Evolutionary conservation across 2,888 invertebrate genomes (phyloP).

Genomic region (Nudaria mundana): DNA sequence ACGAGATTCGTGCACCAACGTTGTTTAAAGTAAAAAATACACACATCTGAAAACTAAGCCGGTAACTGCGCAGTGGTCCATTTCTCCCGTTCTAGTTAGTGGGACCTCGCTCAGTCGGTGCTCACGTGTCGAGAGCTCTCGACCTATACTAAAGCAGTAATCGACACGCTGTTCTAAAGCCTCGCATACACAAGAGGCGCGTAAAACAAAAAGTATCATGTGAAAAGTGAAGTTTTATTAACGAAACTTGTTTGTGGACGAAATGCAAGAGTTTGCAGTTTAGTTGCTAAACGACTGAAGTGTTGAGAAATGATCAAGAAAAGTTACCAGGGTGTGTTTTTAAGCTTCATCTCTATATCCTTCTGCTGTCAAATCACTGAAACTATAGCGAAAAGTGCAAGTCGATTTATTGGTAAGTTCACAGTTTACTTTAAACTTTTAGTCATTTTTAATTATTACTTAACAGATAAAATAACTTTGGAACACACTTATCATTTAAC

Average conservation of each 20-base stretch:
- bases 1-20: constrained; percentile 44
- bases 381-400: constrained; percentile 74
- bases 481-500: no score
- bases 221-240: constrained; percentile 27
- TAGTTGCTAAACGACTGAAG: constrained; percentile 33
- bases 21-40: constrained; percentile 53
- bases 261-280: constrained; percentile 32
- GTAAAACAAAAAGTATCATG: constrained; percentile 17
- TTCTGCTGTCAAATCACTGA: constrained; percentile 75
- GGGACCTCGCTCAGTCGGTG: constrained; percentile 55
- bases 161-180: constrained; percentile 43
- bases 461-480: no score
- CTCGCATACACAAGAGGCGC: constrained; percentile 15
- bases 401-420: constrained; percentile 70
- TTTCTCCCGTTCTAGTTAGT: constrained; percentile 41
- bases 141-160: constrained; percentile 50
- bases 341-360: constrained; percentile 73
- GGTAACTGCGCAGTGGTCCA: constrained; percentile 67
- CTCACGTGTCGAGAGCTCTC: constrained; percentile 61
- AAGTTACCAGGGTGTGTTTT: constrained; percentile 72
- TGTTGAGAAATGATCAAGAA: constrained; percentile 67
- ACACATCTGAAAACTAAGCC: constrained; percentile 39
- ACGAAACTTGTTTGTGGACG: constrained; percentile 13
- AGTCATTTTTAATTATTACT: no score
- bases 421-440: constrained; percentile 6